phyloP scores from a whole-genome alignment of 1,140 invertebrate genomes.

The Akabosia matsudoensis region DNA sequence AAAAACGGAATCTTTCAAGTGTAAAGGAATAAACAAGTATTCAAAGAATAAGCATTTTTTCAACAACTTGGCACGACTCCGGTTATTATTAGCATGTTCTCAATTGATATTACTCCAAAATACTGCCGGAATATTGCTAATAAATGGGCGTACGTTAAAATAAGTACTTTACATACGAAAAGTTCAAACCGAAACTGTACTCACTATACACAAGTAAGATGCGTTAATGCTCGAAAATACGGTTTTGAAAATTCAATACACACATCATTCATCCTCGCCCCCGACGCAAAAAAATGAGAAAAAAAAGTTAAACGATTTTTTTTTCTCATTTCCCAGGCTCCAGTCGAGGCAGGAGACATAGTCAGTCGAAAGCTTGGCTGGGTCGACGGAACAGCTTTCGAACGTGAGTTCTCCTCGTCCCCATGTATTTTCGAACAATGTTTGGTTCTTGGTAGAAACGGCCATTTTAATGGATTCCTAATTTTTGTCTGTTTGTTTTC shows the following conservation, averaged over 20 bases:
- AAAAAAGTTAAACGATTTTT: neutral
- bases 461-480: neutral
- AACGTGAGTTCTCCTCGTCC: neutral
- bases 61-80: neutral
- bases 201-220: too few relatives aligned
- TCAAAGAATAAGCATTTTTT: too few relatives aligned
- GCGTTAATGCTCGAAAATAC: too few relatives aligned
- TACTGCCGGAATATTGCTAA: too few relatives aligned
- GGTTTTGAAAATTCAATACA: neutral
- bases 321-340: neutral
- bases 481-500: too few relatives aligned
- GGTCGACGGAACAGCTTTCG: slow-evolving; percentile 19
- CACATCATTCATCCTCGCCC: neutral
- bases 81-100: neutral
- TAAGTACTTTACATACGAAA: too few relatives aligned
- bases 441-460: neutral
- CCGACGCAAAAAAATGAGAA: neutral
- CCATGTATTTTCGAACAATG: neutral
- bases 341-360: neutral
- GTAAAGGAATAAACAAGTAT: too few relatives aligned
- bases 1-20: neutral
- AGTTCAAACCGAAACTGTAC: too few relatives aligned
- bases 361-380: slow-evolving; percentile 20
- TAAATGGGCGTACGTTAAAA: too few relatives aligned
- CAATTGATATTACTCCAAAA: neutral